These are phyloP conservation scores for Drosophila setosimentum DNA, from an alignment of 2,888 invertebrate genomes.

Conservation along the genomic window DNA sequence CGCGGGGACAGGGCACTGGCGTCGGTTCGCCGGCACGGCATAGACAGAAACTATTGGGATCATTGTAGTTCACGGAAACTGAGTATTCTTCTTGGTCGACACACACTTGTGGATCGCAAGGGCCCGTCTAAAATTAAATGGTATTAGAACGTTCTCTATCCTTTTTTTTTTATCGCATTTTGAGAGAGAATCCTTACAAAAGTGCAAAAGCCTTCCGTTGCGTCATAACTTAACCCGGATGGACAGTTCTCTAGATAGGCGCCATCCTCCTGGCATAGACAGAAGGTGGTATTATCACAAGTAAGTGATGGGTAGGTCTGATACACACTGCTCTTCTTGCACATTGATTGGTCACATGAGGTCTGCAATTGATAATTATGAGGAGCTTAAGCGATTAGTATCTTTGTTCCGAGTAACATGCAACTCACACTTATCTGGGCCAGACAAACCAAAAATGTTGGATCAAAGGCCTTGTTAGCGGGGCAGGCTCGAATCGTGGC, in stretches of 20 bases:
- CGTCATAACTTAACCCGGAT: constrained; percentile 51
- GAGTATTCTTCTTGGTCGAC: constrained; percentile 42
- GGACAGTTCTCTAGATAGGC: constrained; percentile 61
- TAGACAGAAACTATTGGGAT: constrained; percentile 74
- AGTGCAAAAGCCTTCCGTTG: constrained; percentile 34
- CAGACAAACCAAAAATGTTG: constrained; percentile 41
- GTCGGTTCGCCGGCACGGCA: constrained; percentile 61
- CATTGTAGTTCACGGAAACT: constrained; percentile 52
- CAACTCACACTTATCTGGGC: constrained; percentile 68
- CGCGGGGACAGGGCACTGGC: constrained; percentile 71
- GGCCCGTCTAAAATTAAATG: constrained; percentile 59
- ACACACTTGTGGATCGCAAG: constrained; percentile 76
- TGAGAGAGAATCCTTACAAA: constrained; percentile 56
- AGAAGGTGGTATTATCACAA: constrained; percentile 60
- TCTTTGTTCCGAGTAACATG: neutral
- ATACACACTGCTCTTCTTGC: constrained; percentile 21
- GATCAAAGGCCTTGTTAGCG: constrained; percentile 27
- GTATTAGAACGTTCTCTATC: neutral
- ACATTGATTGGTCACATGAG: constrained; percentile 62
- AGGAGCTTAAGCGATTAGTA: neutral
- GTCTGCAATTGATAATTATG: constrained; percentile 28
- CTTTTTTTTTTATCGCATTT: neutral
- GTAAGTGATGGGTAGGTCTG: constrained; percentile 46
- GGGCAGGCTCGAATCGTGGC: constrained; percentile 52
- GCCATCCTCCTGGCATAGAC: constrained; percentile 56